These are phyloP conservation scores for Acromyrmex echinatior DNA, from an alignment of 1,140 invertebrate species.

Conservation along the genomic window DNA sequence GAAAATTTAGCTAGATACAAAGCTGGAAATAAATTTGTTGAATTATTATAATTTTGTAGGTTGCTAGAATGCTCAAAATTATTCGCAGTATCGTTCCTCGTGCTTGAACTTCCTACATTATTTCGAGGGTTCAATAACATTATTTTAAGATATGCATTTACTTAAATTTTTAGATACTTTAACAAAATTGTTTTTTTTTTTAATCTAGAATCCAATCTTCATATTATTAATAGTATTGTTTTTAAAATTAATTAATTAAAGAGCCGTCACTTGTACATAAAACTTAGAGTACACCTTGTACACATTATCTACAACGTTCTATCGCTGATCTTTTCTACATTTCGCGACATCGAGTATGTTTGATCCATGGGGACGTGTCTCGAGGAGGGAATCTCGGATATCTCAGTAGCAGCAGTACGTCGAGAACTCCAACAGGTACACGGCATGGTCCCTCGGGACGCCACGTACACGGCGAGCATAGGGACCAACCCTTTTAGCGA, in stretches of 20 bases:
- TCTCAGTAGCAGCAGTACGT: constrained; percentile 12
- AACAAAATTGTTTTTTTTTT: no score
- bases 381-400: constrained; percentile 17
- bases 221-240: no score
- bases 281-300: not conserved
- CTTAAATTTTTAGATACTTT: no score
- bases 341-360: constrained; percentile 23
- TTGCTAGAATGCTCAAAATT: no score
- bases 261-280: not conserved
- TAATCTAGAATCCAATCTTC: not conserved
- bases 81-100: no score
- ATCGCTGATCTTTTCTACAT: not conserved
- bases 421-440: constrained; percentile 65
- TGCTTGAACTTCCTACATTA: no score
- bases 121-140: no score
- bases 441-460: constrained; percentile 38
- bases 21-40: no score
- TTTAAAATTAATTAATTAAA: not conserved
- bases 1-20: no score
- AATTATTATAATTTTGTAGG: no score
- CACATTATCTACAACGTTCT: not conserved
- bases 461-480: constrained; percentile 40
- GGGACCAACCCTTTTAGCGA: constrained; percentile 63
- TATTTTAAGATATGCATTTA: no score
- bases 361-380: constrained; percentile 43